Evolutionary conservation across 2,797 vertebrate genomes (phyloP).

Genomic region (Epinephelus awoara): DNA sequence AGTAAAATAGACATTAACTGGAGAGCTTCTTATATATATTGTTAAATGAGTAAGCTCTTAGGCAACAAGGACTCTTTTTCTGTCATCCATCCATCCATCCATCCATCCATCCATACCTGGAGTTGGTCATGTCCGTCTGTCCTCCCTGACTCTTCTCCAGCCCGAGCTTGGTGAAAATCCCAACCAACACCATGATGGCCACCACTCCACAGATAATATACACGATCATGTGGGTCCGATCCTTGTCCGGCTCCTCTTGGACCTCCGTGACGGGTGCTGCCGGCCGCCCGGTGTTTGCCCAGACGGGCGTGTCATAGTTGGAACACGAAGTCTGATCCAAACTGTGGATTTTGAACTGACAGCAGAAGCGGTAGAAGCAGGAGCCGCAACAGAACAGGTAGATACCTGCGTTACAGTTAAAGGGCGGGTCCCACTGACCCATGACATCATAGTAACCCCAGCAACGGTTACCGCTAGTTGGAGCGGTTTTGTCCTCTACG

Average conservation of each 20-base stretch:
- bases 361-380: slow-evolving; percentile 98
- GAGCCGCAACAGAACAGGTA: slow-evolving; percentile 98
- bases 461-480: slow-evolving; percentile 86
- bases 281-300: slow-evolving; percentile 94
- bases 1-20: no score
- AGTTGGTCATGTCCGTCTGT: slow-evolving; percentile 93
- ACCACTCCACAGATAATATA: slow-evolving; percentile 98
- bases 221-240: slow-evolving; percentile 96
- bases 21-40: neutral
- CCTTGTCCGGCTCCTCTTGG: slow-evolving; percentile 89
- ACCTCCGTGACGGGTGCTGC: slow-evolving; percentile 89
- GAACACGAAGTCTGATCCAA: slow-evolving; percentile 96
- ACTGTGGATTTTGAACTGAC: slow-evolving; percentile 93
- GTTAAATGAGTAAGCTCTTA: neutral
- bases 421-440: slow-evolving; percentile 98
- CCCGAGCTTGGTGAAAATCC: slow-evolving; percentile 96
- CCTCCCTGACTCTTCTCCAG: slow-evolving; percentile 93
- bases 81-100: neutral
- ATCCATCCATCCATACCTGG: slow-evolving; percentile 87
- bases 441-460: slow-evolving; percentile 98
- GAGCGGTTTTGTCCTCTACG: slow-evolving; percentile 56
- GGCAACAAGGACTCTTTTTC: neutral
- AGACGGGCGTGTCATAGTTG: slow-evolving; percentile 97
- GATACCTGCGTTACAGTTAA: slow-evolving; percentile 95
- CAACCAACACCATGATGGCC: slow-evolving; percentile 95